Conservation (phyloP, 2,888 invertebrate genomes). For the Dastarcus helophoroides region DNA sequence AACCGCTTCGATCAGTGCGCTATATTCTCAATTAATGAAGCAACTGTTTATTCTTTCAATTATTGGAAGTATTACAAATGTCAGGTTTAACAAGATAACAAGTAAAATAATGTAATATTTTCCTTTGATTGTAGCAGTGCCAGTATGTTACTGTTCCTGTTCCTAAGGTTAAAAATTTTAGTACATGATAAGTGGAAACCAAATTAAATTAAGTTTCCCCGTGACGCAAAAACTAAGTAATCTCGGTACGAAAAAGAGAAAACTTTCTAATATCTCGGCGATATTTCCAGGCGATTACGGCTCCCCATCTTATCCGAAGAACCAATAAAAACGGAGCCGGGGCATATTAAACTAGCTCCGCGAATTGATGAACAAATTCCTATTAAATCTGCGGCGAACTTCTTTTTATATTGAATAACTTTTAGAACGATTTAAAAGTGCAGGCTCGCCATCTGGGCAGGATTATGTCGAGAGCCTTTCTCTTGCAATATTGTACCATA, state of each 20-base stretch:
- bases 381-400: constrained; percentile 38
- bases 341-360: constrained; percentile 30
- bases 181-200: too few relatives aligned
- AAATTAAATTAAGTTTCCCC: too few relatives aligned
- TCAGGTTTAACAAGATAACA: too few relatives aligned
- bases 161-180: too few relatives aligned
- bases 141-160: too few relatives aligned
- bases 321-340: constrained; percentile 25
- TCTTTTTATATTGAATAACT: constrained; percentile 41
- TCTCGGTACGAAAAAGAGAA: constrained; percentile 14
- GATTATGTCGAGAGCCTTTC: constrained; percentile 37
- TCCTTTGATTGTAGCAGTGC: too few relatives aligned
- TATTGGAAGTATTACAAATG: too few relatives aligned
- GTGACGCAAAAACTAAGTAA: too few relatives aligned
- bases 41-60: too few relatives aligned
- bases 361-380: constrained; percentile 42
- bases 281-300: constrained; percentile 22
- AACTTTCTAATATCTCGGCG: constrained; percentile 23
- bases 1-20: too few relatives aligned
- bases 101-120: too few relatives aligned
- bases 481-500: constrained; percentile 26
- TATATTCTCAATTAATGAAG: too few relatives aligned
- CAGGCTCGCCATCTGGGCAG: constrained; percentile 36
- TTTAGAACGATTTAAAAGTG: constrained; percentile 38
- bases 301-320: constrained; percentile 21